A percentile compares a stretch with the other conserved stretches of the same genome.
phyloP scores from a whole-genome alignment of 1,140 invertebrate species.

The Batillaria attramentaria region DNA sequence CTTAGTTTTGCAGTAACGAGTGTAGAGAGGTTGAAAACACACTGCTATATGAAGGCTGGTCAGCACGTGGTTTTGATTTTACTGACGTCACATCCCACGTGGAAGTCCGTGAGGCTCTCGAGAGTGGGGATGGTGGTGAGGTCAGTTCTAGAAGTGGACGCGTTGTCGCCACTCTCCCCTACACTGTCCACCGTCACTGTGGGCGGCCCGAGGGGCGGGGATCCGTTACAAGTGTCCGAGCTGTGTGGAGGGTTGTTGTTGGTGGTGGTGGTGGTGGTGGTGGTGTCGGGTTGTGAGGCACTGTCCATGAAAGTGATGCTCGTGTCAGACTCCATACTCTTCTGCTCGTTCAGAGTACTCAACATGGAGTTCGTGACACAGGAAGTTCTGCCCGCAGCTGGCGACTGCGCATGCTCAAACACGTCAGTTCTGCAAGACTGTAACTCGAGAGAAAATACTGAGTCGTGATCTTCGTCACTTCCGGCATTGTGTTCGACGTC shows the following conservation, averaged over 20 bases:
- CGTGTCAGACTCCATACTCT: constrained; percentile 37
- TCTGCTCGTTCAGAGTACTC: constrained; percentile 39
- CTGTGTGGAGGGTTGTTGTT: not conserved
- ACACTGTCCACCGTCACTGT: not conserved
- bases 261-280: not conserved
- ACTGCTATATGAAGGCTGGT: too few species aligned
- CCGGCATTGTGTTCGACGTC: too few species aligned
- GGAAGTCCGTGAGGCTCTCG: constrained; percentile 26
- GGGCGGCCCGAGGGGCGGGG: constrained; percentile 13
- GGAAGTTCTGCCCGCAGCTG: not conserved
- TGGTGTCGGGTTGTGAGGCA: not conserved
- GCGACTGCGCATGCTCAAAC: constrained; percentile 13
- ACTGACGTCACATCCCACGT: constrained; percentile 21
- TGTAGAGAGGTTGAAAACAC: too few species aligned
- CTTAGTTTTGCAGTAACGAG: too few species aligned
- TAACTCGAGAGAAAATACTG: too few species aligned
- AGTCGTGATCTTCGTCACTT: too few species aligned
- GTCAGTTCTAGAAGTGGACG: not conserved
- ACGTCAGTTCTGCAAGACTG: too few species aligned
- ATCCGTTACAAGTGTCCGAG: constrained; percentile 3
- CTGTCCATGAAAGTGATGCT: not conserved
- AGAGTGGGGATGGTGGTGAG: not conserved
- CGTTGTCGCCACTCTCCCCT: not conserved
- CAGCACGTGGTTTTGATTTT: constrained; percentile 4
- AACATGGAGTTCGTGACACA: not conserved